phyloP scores from a whole-genome alignment of 2,113 vertebrate genomes.

The Anoura caudifer region DNA sequence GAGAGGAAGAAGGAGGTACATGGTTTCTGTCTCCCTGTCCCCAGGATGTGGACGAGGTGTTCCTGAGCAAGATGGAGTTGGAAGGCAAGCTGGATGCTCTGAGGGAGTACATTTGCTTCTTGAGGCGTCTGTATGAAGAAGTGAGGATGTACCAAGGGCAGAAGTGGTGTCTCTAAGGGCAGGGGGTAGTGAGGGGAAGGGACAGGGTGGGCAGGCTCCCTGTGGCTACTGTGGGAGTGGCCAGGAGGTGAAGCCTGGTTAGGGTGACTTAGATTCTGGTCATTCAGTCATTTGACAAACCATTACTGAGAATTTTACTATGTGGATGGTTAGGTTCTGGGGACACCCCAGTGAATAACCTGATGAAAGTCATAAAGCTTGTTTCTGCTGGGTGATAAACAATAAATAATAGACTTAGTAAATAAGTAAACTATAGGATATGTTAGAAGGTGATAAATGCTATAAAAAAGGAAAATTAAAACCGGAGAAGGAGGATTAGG shows the following conservation, averaged over 20 bases:
- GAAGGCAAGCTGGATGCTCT: slow-evolving; percentile 76
- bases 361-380: background rate
- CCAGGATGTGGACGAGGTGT: slow-evolving; percentile 83
- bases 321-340: background rate
- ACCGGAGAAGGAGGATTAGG: background rate
- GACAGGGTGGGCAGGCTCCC: background rate
- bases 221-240: background rate
- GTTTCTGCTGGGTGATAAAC: background rate
- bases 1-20: background rate
- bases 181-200: background rate
- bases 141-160: slow-evolving; percentile 65
- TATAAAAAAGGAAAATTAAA: background rate
- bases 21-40: background rate
- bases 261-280: background rate
- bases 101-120: slow-evolving; percentile 75
- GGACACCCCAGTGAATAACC: background rate
- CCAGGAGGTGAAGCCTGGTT: background rate
- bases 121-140: slow-evolving; percentile 75
- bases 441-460: background rate
- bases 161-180: background rate
- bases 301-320: background rate
- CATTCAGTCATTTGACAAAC: background rate
- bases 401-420: background rate
- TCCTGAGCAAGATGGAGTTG: slow-evolving; percentile 82
- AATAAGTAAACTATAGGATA: background rate